Evolutionary conservation across 2,113 vertebrate species (phyloP), one percentile per base, ranked within the genome.

Genomic region (Gopherus flavomarginatus): DNA sequence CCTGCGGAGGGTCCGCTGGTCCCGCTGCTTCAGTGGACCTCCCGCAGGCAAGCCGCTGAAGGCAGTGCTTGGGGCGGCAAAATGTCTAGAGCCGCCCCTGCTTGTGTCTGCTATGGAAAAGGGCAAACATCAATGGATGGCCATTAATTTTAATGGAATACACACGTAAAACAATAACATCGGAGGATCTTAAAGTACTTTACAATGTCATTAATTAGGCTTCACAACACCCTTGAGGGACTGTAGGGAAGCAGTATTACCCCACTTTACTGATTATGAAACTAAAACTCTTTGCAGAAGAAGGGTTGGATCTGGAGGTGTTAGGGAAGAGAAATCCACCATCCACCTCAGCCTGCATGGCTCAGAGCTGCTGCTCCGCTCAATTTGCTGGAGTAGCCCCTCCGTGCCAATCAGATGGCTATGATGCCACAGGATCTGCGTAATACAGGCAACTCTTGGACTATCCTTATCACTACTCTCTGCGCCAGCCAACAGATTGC

Each of bases 371-470:
- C 24, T 44, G 72, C 42, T 31, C 17, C 47, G 6, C 5, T 49
- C 11, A 10, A 29, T 13, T 10, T 53, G 27, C 31, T 21, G 38
- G 59, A 19, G 1, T 29, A 24, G 56, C 79, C 16, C 52, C 56
- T n/a, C n/a, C 0, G 1, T 24, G 17, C 11, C 22, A 4, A 8
- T 14, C 13, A 8, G 47, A 50, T 57, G 59, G 8, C 57, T 69
- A 81, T 12, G 82, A 16, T 38, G 5, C 42, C 12, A 44, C 21
- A 42, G 42, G 38, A 44, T 44, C 22, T 77, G 38, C 10, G 10
- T 44, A 17, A n/a, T 38, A 19, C 65, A 38, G 35, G 35, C 9
- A 49, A 16, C 8, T 16, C 1, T 5, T 54, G 44, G 57, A 47
- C 49, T 53, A 86, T 35, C 12, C 27, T 80, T 49, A 44, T 88